Base-by-base conservation (phyloP, 92 coral and sea anemone species). In the Chrysogorgia sp. region DNA sequence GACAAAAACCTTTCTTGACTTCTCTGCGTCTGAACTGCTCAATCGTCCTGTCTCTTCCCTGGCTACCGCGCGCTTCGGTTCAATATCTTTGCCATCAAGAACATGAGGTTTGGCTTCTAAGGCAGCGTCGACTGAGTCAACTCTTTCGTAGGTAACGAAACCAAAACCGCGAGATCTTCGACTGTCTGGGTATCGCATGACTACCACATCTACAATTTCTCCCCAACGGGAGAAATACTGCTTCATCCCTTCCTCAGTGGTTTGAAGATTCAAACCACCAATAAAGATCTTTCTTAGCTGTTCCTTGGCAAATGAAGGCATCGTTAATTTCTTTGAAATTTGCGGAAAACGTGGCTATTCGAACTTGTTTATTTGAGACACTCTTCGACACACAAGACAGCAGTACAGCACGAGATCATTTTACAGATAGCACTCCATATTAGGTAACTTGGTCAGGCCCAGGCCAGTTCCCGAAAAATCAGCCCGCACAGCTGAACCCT, bases 1-100 rank as follows among this genome's bases (percentile, higher is more conserved):
- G 34, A 96, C 92, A 67, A 96, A 96, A 12, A 96, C 88, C 84
- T 96, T 96, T 24, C 86, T 82, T 21, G 96, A 87, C 62, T 88
- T 88, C 24, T 92, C 79, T 48, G 83, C 50, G 19, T 72, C 79
- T 15, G 58, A 22, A 32, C 84, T 84, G 40, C 76, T 66, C 32
- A 90, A 86, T 62, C 81, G 84, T 23, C 79, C 84, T 6, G 96
- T 88, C 72, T 96, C 99, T 7, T 92, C 99, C 75, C 82, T 83
- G 12, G 99, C 97, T 9, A 96, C 89, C 24, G 99, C 93, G 0
- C 99, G 92, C 69, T 96, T 96, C 6, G 99, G 99, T 86, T 96
- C 99, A 66, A 96, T 86, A 40, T 96, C 96, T 71, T 93, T 88
- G 40, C 89, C 96, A 76, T 96, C 97, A 0, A 96, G 81, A 37